Evolutionary conservation across 2,888 invertebrate species (phyloP).

Genomic region (Allophyes oxyacanthae): DNA sequence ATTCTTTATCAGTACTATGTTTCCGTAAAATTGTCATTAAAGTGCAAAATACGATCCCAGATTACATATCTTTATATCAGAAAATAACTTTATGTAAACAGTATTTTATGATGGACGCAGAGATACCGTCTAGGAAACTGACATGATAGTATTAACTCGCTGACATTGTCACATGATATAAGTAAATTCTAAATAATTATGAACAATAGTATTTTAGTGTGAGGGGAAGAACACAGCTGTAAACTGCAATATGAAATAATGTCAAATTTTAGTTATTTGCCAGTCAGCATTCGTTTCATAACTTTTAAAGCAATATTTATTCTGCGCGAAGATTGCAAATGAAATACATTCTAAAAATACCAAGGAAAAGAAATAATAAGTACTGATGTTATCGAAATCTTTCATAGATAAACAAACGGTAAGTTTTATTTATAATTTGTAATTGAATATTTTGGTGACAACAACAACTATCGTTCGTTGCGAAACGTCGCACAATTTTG

Average conservation of each 20-base stretch:
- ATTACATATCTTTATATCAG: slow-evolving; percentile 20
- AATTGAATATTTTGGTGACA: slow-evolving; percentile 23
- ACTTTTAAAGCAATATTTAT: too few relatives aligned
- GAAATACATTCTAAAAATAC: too few relatives aligned
- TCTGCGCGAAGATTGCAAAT: too few relatives aligned
- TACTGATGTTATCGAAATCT: too few relatives aligned
- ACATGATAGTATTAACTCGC: slow-evolving; percentile 16
- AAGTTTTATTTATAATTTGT: slow-evolving; percentile 26
- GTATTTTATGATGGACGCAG: slow-evolving; percentile 22
- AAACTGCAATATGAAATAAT: too few relatives aligned
- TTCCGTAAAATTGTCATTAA: slow-evolving; percentile 22
- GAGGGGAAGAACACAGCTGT: too few relatives aligned
- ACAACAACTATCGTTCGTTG: slow-evolving; percentile 21
- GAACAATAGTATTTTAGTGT: not conserved
- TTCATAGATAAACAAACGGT: slow-evolving; percentile 2
- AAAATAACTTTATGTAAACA: slow-evolving; percentile 11
- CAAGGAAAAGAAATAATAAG: too few relatives aligned
- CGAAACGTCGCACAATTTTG: slow-evolving; percentile 21
- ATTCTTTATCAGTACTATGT: slow-evolving; percentile 12
- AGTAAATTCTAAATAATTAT: slow-evolving; percentile 1
- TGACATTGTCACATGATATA: slow-evolving; percentile 10
- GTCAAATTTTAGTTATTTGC: too few relatives aligned
- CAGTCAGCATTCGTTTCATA: too few relatives aligned
- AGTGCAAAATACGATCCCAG: slow-evolving; percentile 30
- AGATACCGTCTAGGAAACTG: slow-evolving; percentile 13